Percentiles rank a stretch among this genome's conserved stretches.
phyloP scores from a whole-genome alignment of 2,888 invertebrate species.

The Sminthurides aquaticus region DNA sequence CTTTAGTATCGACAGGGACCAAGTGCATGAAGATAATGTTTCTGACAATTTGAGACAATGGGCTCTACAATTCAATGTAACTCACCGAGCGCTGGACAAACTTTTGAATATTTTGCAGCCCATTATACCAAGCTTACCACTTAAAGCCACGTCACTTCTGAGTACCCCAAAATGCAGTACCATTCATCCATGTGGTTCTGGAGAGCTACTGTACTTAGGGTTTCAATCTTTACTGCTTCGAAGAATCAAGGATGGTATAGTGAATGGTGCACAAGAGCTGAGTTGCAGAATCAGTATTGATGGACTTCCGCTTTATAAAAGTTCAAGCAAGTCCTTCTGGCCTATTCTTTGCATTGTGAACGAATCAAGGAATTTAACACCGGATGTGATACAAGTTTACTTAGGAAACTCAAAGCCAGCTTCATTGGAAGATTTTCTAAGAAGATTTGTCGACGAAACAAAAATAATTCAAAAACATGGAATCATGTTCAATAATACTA shows the following conservation, averaged over 20 bases:
- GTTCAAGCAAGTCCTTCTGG: not conserved
- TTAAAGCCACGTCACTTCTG: not conserved
- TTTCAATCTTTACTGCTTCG: not conserved
- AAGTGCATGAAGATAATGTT: too few species aligned
- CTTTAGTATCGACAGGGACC: too few species aligned
- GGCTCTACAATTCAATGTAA: not conserved
- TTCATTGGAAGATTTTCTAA: not conserved
- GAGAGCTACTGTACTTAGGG: not conserved
- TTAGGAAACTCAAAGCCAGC: not conserved
- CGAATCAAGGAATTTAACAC: not conserved
- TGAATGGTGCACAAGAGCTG: not conserved
- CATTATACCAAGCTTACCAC: not conserved
- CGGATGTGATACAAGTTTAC: not conserved
- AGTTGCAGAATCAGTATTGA: not conserved
- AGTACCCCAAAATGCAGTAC: not conserved
- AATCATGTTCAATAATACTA: not conserved
- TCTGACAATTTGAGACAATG: not conserved
- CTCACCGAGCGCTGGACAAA: not conserved
- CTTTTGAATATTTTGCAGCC: not conserved
- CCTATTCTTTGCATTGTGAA: not conserved
- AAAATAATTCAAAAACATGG: not conserved
- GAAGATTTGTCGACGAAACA: not conserved
- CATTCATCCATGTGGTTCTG: not conserved
- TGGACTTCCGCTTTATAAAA: not conserved
- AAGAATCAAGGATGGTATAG: not conserved